Conservation (phyloP, 2,888 invertebrate species). For the Apotomis capreana region DNA sequence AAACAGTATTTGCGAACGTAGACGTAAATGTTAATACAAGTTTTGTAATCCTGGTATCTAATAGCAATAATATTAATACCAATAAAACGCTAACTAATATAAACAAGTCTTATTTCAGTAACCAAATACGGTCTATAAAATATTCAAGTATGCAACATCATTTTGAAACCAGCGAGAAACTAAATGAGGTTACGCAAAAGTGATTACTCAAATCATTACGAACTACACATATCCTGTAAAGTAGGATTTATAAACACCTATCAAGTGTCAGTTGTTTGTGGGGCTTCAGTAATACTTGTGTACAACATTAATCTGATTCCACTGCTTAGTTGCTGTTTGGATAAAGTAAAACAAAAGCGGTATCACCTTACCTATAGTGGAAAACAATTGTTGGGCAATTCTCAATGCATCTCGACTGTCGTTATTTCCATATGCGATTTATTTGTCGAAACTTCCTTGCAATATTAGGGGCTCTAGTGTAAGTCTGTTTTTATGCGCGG, state of each 20-base stretch:
- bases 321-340: conserved; percentile 14
- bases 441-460: too few relatives aligned
- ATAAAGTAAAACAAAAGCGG: background rate
- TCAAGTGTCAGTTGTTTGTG: conserved; percentile 33
- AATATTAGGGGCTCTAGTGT: too few relatives aligned
- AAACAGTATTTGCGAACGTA: background rate
- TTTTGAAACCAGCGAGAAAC: conserved; percentile 22
- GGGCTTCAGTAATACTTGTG: conserved; percentile 37
- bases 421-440: too few relatives aligned
- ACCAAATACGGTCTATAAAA: conserved; percentile 24
- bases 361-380: background rate
- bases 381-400: background rate
- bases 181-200: conserved; percentile 32
- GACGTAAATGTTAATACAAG: background rate
- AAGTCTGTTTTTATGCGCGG: too few relatives aligned
- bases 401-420: too few relatives aligned
- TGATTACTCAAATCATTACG: conserved; percentile 33
- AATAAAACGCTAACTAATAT: background rate
- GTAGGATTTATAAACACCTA: conserved; percentile 31
- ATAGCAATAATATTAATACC: background rate
- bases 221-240: conserved; percentile 34
- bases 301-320: conserved; percentile 37
- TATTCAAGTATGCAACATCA: conserved; percentile 29
- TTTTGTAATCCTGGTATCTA: background rate
- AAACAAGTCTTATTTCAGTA: conserved; percentile 21